These are phyloP conservation scores for Papilio elwesi DNA, from an alignment of 2,888 invertebrate genomes.

Conservation along the genomic window DNA sequence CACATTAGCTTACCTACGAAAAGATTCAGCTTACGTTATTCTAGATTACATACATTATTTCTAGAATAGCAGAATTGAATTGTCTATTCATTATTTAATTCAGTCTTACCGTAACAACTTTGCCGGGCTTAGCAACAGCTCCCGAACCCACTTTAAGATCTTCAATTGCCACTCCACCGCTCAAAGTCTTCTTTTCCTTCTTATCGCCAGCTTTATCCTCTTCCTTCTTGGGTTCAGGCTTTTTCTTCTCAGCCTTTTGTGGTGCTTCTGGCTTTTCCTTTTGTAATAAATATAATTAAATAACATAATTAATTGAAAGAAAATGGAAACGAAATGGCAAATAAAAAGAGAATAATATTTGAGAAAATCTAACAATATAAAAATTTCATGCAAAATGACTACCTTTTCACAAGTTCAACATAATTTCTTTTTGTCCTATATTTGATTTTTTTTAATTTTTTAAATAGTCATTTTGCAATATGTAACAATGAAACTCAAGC, in stretches of 20 bases:
- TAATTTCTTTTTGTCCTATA: too few species aligned
- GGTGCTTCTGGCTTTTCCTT: constrained; percentile 60
- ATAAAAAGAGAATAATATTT: background rate
- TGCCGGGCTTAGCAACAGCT: constrained; percentile 89
- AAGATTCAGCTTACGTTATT: too few species aligned
- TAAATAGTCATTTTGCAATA: too few species aligned
- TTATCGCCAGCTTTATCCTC: constrained; percentile 59
- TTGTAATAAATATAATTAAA: constrained; percentile 45
- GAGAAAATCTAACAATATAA: too few species aligned
- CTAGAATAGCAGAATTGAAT: too few species aligned
- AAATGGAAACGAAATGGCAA: constrained; percentile 14
- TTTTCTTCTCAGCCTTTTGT: constrained; percentile 72
- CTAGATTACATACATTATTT: too few species aligned
- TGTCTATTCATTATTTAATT: background rate
- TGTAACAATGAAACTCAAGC: too few species aligned
- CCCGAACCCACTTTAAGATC: constrained; percentile 93
- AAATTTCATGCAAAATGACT: too few species aligned
- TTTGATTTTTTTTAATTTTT: too few species aligned
- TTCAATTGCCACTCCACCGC: constrained; percentile 92
- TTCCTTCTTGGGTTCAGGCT: constrained; percentile 55
- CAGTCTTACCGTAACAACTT: constrained; percentile 83
- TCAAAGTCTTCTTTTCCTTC: constrained; percentile 83
- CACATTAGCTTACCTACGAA: too few species aligned
- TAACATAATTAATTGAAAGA: background rate
- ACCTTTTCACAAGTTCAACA: too few species aligned